A percentile compares a stretch with the other conserved stretches of the same genome.
Conservation (phyloP, 2,888 invertebrate genomes). For the Agrochola circellaris region DNA sequence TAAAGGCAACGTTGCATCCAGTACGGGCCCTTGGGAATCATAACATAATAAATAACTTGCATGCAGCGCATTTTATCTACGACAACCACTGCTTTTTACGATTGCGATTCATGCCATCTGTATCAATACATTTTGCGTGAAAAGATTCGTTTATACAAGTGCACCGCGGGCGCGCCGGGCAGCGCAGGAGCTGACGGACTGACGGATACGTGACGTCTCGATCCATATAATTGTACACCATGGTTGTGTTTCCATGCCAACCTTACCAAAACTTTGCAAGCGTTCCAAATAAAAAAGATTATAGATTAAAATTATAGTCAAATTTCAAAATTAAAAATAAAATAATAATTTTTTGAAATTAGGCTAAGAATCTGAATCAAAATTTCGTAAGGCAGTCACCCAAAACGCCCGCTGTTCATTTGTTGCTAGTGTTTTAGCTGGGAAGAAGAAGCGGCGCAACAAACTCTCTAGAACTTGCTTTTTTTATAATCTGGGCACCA, state of each 20-base stretch:
- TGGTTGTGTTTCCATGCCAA: not conserved
- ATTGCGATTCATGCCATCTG: slow-evolving; percentile 37
- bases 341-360: too few relatives aligned
- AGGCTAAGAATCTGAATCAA: too few relatives aligned
- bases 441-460: not conserved
- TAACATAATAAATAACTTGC: too few relatives aligned
- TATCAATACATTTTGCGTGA: slow-evolving; percentile 32
- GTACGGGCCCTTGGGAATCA: too few relatives aligned
- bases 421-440: too few relatives aligned
- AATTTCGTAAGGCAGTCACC: too few relatives aligned
- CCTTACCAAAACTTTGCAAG: not conserved
- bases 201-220: slow-evolving; percentile 19
- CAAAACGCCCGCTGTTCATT: too few relatives aligned
- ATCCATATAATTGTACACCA: slow-evolving; percentile 4
- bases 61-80: not conserved
- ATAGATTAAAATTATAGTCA: not conserved
- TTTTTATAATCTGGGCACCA: not conserved
- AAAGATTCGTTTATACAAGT: slow-evolving; percentile 54
- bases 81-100: not conserved
- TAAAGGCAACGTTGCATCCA: too few relatives aligned
- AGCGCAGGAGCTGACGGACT: slow-evolving; percentile 15
- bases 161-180: slow-evolving; percentile 28
- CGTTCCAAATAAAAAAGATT: not conserved
- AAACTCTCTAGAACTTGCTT: not conserved
- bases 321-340: too few relatives aligned